These are phyloP conservation scores for Diuraphis noxia DNA, from an alignment of 1,140 invertebrate genomes.

Conservation along the genomic window DNA sequence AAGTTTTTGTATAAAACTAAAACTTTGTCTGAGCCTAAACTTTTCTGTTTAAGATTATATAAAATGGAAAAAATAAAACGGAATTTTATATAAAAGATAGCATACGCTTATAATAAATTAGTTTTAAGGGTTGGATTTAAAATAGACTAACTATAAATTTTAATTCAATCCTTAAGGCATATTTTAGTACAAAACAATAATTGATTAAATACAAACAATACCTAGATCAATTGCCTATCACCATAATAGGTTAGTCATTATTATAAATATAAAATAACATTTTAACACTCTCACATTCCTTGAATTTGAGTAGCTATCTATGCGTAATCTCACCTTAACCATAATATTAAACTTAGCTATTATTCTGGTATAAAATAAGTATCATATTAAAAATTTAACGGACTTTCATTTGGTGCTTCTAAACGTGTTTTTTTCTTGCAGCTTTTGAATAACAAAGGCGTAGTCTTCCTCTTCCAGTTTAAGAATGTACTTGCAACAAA, in stretches of 20 bases:
- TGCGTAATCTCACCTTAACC: not conserved
- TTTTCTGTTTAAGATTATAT: not conserved
- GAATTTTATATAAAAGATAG: not conserved
- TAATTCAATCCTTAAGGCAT: not conserved
- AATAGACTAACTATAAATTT: not conserved
- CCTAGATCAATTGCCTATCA: not conserved
- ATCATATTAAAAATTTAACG: not conserved
- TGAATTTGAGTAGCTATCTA: not conserved
- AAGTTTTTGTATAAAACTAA: conserved; percentile 1
- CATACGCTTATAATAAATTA: not conserved
- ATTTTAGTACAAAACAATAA: not conserved
- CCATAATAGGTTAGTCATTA: not conserved
- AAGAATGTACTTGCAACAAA: not conserved
- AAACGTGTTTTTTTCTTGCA: not conserved
- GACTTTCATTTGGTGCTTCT: not conserved
- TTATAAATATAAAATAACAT: not conserved
- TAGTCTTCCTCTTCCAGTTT: not conserved
- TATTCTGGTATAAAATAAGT: not conserved
- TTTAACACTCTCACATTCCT: not conserved
- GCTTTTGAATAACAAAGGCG: not conserved
- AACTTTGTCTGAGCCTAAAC: not conserved
- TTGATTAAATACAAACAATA: not conserved
- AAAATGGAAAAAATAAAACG: not conserved
- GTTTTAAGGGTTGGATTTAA: not conserved
- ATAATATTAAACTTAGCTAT: not conserved